phyloP scores from a whole-genome alignment of 2,113 vertebrate genomes.

The Craseonycteris thonglongyai region DNA sequence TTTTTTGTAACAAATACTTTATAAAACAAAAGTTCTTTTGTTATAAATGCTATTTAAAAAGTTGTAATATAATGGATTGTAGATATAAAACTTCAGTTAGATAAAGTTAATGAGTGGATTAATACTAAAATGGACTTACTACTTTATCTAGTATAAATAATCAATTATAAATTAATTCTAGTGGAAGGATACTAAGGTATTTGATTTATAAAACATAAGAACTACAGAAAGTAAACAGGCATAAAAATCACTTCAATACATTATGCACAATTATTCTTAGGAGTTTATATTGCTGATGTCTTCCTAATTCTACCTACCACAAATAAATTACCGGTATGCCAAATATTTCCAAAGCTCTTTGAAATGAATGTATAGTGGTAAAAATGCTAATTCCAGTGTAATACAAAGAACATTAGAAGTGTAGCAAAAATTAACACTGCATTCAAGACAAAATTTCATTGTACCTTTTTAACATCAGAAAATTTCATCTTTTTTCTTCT shows the following conservation, averaged over 20 bases:
- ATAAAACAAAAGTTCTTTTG: constrained; percentile 63
- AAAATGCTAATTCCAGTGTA: constrained; percentile 51
- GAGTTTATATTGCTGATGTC: constrained; percentile 55
- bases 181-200: constrained; percentile 44
- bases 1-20: constrained; percentile 68
- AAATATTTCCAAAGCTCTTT: constrained; percentile 68
- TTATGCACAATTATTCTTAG: constrained; percentile 57
- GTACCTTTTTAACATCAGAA: background rate
- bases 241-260: constrained; percentile 68
- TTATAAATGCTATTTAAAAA: constrained; percentile 72
- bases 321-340: constrained; percentile 58
- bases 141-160: constrained; percentile 57
- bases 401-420: constrained; percentile 54
- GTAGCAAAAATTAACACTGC: constrained; percentile 54
- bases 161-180: constrained; percentile 64
- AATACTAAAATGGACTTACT: constrained; percentile 47
- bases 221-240: constrained; percentile 58
- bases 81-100: constrained; percentile 59
- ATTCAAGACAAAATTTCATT: constrained; percentile 45
- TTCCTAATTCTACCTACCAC: constrained; percentile 51
- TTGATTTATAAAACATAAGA: constrained; percentile 66
- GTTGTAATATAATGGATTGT: constrained; percentile 27
- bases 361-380: constrained; percentile 66
- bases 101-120: constrained; percentile 54
- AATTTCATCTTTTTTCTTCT: constrained; percentile 24